Evolutionary conservation across 92 coral and sea anemone genomes (phyloP), one percentile per base, ranked within the genome.

Genomic region (Zoanthus solanderi): DNA sequence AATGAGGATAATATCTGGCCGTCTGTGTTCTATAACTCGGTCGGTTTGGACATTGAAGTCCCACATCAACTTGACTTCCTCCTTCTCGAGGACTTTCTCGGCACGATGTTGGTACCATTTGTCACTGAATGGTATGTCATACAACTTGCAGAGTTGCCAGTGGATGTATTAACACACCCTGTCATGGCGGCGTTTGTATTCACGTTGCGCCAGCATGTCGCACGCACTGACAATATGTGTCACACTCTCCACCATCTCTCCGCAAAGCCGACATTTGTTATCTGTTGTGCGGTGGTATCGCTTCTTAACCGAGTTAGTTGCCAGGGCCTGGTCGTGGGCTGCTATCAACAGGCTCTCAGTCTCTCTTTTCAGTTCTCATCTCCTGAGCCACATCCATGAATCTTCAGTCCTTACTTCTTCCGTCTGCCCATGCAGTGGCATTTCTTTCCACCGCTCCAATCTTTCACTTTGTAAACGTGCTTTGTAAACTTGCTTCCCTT

Each of bases 221-320:
- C 86, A 81, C 65, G 74, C 86, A 86, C 89, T 86, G n/a, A 84
- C 89, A 72, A 86, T 75, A 50, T 86, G 89, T 71, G 85, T 71
- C 17, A 73, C 89, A 5, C 57, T 53, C 85, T 86, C 83, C 71
- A 86, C 89, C 84, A 9, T 84, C 83, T 28, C 77, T 31, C 89
- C 89, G 47, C 89, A 86, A 11, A 86, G 85, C 89, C 83, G 58
- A 48, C 89, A 86, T 69, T 86, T 53, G 34, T 71, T 84, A 76
- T 86, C 69, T 15, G 77, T 23, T 23, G 23, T 23, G 23, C 23
- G 23, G 23, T 23, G 23, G 23, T 23, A 23, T 23, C 23, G 23
- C 89, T 53, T 73, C 68, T 56, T 86, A 74, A 74, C 76, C n/a
- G 76, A 86, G 85, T 84, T 86, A 9, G 83, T 76, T 84, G 74